These are phyloP conservation scores for Pyrgilauda ruficollis DNA, from an alignment of 2,113 vertebrate species.

Conservation along the genomic window DNA sequence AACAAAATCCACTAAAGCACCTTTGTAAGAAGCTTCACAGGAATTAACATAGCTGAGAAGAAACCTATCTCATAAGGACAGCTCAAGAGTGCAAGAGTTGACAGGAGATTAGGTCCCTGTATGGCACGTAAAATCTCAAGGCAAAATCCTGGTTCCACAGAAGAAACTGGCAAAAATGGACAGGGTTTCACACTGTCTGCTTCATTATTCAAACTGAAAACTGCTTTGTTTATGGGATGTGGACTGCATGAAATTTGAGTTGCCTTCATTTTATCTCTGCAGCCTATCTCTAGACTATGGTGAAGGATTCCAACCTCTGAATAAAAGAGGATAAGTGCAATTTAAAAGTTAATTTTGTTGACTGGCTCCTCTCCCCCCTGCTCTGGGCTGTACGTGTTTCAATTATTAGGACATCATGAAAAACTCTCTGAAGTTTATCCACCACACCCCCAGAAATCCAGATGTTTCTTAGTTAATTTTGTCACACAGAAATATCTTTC, in stretches of 20 bases:
- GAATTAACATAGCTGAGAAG: background rate
- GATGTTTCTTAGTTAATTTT: background rate
- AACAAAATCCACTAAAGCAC: background rate
- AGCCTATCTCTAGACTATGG: background rate
- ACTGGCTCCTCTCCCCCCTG: background rate
- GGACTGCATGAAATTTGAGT: background rate
- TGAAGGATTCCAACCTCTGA: background rate
- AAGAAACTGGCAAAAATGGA: background rate
- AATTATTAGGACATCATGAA: background rate
- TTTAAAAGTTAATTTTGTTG: background rate
- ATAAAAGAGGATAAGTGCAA: background rate
- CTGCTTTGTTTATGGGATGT: background rate
- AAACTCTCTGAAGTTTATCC: background rate
- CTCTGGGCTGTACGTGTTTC: background rate
- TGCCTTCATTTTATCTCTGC: background rate
- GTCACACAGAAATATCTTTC: background rate
- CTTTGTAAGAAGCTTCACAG: background rate
- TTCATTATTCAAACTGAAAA: background rate
- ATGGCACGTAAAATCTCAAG: background rate
- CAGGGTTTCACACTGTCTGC: background rate
- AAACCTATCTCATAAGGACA: background rate
- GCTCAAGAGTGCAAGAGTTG: background rate
- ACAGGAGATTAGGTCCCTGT: background rate
- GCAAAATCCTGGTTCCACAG: background rate
- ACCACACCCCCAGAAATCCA: background rate